Conservation (phyloP, 2,888 invertebrate genomes). For the Drosophila robusta region DNA sequence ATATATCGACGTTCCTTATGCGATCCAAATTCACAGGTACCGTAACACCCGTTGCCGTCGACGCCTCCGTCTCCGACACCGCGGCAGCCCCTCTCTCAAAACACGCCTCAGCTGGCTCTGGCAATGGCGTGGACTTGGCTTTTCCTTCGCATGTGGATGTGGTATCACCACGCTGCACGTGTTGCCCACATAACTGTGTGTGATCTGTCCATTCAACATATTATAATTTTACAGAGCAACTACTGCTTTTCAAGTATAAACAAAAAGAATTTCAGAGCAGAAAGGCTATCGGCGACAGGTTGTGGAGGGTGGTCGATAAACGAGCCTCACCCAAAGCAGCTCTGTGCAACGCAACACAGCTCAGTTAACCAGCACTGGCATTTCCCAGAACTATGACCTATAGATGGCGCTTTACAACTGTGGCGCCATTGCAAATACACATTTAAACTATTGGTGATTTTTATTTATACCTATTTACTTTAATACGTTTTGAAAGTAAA, state of each 20-base stretch:
- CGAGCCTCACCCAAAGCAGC: neutral
- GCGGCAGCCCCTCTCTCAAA: conserved; percentile 37
- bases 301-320: conserved; percentile 47
- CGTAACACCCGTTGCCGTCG: conserved; percentile 23
- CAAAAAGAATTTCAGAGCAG: conserved; percentile 56
- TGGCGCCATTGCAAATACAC: conserved; percentile 7
- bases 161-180: conserved; percentile 68
- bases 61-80: conserved; percentile 7
- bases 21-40: conserved; percentile 71
- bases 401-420: conserved; percentile 38
- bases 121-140: conserved; percentile 50
- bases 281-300: conserved; percentile 42
- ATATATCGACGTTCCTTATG: conserved; percentile 82
- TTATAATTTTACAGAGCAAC: conserved; percentile 66
- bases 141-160: conserved; percentile 67
- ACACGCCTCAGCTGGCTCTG: conserved; percentile 32
- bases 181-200: conserved; percentile 73
- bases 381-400: neutral
- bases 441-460: conserved; percentile 15
- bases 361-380: conserved; percentile 30
- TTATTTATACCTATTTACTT: neutral
- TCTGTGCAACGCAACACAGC: conserved; percentile 1
- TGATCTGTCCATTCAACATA: conserved; percentile 72
- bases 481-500: neutral
- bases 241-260: conserved; percentile 65